Base-by-base conservation (phyloP, 2,888 invertebrate species). In the Seladonia tumulorum region DNA sequence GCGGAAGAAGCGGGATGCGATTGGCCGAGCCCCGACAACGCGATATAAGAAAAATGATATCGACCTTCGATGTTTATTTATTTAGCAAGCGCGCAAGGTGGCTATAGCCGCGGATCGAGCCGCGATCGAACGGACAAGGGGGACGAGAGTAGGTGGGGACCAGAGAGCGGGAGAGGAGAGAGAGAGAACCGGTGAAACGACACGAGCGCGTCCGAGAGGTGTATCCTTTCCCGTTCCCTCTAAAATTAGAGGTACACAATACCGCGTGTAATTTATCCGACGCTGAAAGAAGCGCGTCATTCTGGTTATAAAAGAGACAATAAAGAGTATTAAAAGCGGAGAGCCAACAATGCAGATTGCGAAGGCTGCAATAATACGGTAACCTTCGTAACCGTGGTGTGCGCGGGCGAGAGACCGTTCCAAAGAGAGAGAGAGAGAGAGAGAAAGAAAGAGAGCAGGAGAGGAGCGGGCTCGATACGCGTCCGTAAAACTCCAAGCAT, bases 281-380 rank as follows among this genome's bases (percentile, higher is more conserved):
- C 88, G 91, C 89, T 91, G 91, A 91, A 91, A 91, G 91, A 91
- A 91, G 91, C 91, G 91, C 91, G 91, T 91, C 91, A 89, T 90
- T 90, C 91, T 83, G 89, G 90, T 91, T 91, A 91, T 91, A 90
- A 91, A 91, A 91, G 91, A 91, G 91, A 91, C 91, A 91, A 91
- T 91, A 91, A 91, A 91, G 91, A 91, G 91, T 91, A 91, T 91
- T 91, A 91, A 91, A 91, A 91, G 91, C 91, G 88, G 90, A 90
- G 89, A 89, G 89, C 77, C 91, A 91, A 91, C 91, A 91, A 91
- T 91, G 91, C 91, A 87, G 91, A 91, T 91, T 91, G 91, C 91
- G 90, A 91, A 91, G 90, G 91, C 91, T 91, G 91, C 91, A 91
- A 91, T 91, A 91, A 91, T 91, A 91, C 89, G 90, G 91, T 91